Conservation (phyloP, 2,888 invertebrate species). For the Phalangium opilio region DNA sequence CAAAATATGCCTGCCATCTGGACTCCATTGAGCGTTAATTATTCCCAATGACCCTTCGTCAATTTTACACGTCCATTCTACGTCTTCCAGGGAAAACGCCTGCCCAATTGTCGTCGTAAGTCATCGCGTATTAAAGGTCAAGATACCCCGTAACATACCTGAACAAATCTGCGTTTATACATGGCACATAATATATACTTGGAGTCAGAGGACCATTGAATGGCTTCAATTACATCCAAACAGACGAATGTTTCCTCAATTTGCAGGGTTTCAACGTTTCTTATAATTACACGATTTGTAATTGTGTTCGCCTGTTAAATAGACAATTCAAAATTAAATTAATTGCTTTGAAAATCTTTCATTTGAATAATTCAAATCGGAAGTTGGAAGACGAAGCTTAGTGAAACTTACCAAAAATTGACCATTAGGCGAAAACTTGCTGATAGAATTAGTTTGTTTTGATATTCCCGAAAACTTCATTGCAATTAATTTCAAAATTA, state of each 20-base stretch:
- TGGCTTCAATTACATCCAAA: background rate
- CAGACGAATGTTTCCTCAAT: background rate
- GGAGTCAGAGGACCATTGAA: slow-evolving; percentile 32
- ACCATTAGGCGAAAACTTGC: background rate
- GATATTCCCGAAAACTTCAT: background rate
- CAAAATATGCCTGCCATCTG: slow-evolving; percentile 38
- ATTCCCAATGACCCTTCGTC: slow-evolving; percentile 40
- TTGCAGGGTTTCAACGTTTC: background rate
- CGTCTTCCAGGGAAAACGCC: slow-evolving; percentile 37
- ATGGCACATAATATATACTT: slow-evolving; percentile 29
- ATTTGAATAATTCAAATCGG: background rate
- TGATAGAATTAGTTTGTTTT: background rate
- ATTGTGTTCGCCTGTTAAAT: background rate
- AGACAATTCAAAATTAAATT: no score
- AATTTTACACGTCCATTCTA: slow-evolving; percentile 41
- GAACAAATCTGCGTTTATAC: slow-evolving; percentile 25
- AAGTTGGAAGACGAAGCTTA: background rate
- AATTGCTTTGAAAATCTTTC: background rate
- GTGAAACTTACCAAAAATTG: background rate
- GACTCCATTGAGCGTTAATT: slow-evolving; percentile 36
- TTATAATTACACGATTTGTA: background rate
- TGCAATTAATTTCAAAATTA: no score
- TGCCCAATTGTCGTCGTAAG: slow-evolving; percentile 20
- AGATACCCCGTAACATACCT: slow-evolving; percentile 1
- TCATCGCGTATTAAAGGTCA: background rate